Conservation (phyloP, 2,797 vertebrate species). For the Taenioides sp. region DNA sequence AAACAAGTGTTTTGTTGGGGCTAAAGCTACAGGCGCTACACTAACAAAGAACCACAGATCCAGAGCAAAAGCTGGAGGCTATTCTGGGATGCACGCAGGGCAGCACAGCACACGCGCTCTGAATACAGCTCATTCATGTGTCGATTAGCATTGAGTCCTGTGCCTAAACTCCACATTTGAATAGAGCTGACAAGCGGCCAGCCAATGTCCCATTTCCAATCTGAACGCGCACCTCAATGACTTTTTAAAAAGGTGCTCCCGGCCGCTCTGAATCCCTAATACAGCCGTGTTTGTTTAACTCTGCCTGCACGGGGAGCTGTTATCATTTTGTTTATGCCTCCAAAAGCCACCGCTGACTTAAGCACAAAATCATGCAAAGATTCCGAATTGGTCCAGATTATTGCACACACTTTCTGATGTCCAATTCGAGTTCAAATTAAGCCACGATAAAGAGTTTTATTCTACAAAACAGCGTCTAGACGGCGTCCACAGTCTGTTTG, state of each 20-base stretch:
- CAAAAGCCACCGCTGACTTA: constrained; percentile 5
- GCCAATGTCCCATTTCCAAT: constrained; percentile 42
- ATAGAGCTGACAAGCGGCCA: constrained; percentile 54
- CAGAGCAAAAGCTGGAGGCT: constrained; percentile 62
- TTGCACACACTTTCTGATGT: neutral
- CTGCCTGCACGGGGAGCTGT: neutral
- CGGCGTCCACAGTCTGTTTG: neutral
- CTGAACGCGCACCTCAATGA: constrained; percentile 3
- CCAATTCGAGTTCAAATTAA: constrained; percentile 12
- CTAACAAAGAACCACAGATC: constrained; percentile 62
- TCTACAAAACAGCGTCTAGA: neutral
- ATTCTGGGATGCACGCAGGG: constrained; percentile 62
- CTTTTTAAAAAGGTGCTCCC: constrained; percentile 18
- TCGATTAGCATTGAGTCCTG: constrained; percentile 65
- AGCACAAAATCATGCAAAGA: constrained; percentile 15
- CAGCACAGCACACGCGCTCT: constrained; percentile 40
- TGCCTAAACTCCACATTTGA: constrained; percentile 47
- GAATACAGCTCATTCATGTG: constrained; percentile 69
- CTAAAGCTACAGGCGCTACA: constrained; percentile 47
- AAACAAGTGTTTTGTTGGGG: constrained; percentile 72
- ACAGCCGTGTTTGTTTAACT: constrained; percentile 17
- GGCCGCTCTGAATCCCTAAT: constrained; percentile 9
- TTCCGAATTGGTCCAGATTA: constrained; percentile 1
- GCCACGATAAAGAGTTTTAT: neutral
- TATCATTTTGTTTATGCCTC: constrained; percentile 5